Conservation (phyloP, 2,113 vertebrate genomes). For the Sterna hirundo region DNA sequence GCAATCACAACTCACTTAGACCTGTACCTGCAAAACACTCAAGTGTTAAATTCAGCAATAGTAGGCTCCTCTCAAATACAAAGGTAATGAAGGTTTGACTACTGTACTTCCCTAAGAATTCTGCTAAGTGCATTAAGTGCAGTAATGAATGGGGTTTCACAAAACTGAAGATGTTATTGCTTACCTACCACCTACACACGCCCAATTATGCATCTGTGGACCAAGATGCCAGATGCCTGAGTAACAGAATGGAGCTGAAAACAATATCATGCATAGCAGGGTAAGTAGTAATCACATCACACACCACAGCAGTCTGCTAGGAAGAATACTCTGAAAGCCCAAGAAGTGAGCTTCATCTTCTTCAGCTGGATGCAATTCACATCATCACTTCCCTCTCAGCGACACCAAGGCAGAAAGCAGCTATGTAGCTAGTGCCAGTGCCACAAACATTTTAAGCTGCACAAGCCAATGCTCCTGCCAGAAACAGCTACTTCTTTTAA, state of each 20-base stretch:
- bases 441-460: background rate
- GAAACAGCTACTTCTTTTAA: background rate
- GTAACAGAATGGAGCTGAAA: background rate
- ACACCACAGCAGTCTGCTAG: background rate
- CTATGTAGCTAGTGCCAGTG: background rate
- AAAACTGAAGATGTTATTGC: background rate
- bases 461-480: background rate
- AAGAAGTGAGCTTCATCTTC: background rate
- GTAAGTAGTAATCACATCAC: background rate
- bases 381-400: background rate
- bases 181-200: background rate
- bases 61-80: background rate
- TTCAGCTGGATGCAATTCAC: background rate
- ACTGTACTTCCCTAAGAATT: background rate
- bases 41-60: background rate
- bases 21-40: background rate
- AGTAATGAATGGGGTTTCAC: background rate
- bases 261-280: accelerated
- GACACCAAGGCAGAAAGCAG: background rate
- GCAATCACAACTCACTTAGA: background rate
- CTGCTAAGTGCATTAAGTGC: background rate
- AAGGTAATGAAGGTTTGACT: background rate
- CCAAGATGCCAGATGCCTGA: background rate
- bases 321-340: background rate
- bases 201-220: background rate